Evolutionary conservation across 2,797 vertebrate genomes (phyloP).

Genomic region (Muscicapa comitata): DNA sequence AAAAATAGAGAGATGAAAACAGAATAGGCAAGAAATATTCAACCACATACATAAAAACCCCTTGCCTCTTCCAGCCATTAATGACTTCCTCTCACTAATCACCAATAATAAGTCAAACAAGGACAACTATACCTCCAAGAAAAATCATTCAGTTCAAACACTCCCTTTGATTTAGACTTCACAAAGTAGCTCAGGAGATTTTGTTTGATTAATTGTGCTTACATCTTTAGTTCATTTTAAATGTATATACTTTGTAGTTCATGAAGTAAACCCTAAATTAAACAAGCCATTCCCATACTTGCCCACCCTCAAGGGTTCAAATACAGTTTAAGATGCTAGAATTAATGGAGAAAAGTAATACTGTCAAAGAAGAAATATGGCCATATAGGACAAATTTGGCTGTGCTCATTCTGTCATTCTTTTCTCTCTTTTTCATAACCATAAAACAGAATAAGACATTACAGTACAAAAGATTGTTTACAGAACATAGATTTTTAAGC

Average conservation of each 20-base stretch:
- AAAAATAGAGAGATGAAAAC: not conserved
- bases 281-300: not conserved
- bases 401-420: constrained; percentile 12
- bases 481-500: not conserved
- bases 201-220: not conserved
- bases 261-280: not conserved
- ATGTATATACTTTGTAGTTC: not conserved
- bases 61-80: not conserved
- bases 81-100: not conserved
- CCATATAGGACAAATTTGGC: not conserved
- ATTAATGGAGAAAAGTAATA: not conserved
- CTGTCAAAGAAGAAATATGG: not conserved
- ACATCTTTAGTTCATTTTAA: not conserved
- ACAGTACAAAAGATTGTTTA: not conserved
- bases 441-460: not conserved
- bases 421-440: not conserved
- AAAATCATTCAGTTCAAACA: not conserved
- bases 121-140: not conserved
- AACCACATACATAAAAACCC: not conserved
- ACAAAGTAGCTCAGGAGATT: not conserved
- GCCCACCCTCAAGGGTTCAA: not conserved
- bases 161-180: not conserved
- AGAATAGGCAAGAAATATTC: not conserved
- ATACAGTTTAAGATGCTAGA: not conserved
- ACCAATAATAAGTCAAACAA: not conserved